Evolutionary conservation across 2,113 vertebrate genomes (phyloP).

Genomic region (Chaetodon trifascialis): DNA sequence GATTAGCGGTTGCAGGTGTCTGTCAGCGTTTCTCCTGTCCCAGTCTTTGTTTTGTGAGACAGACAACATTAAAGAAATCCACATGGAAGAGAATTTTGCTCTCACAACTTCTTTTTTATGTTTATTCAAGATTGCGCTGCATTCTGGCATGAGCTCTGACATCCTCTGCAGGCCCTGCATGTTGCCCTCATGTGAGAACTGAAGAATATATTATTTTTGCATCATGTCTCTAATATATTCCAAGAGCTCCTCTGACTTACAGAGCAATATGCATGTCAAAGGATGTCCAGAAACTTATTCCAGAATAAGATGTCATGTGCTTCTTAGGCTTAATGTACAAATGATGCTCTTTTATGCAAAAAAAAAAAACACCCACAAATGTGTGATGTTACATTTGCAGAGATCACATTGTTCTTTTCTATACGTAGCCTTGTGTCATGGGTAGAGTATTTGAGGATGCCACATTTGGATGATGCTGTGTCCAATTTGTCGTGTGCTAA

Average conservation of each 20-base stretch:
- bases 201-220: constrained; percentile 78
- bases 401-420: constrained; percentile 52
- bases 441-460: constrained; percentile 45
- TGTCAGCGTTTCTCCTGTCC: constrained; percentile 62
- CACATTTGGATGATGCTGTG: constrained; percentile 71
- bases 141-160: constrained; percentile 76
- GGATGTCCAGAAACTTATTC: constrained; percentile 71
- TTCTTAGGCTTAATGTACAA: constrained; percentile 47
- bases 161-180: constrained; percentile 69
- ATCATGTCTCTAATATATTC: constrained; percentile 79
- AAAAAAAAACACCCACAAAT: constrained; percentile 27
- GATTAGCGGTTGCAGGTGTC: constrained; percentile 75
- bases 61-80: constrained; percentile 67
- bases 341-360: constrained; percentile 16
- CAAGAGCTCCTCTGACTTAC: constrained; percentile 44
- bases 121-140: constrained; percentile 58
- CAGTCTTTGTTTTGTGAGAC: constrained; percentile 67
- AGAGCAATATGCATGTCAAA: constrained; percentile 70
- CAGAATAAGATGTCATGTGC: constrained; percentile 73
- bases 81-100: constrained; percentile 86
- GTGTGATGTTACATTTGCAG: constrained; percentile 47
- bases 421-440: constrained; percentile 37
- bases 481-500: constrained; percentile 80
- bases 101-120: constrained; percentile 63
- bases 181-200: constrained; percentile 59